phyloP scores from a whole-genome alignment of 2,113 vertebrate species.

The Aramus guarauna region DNA sequence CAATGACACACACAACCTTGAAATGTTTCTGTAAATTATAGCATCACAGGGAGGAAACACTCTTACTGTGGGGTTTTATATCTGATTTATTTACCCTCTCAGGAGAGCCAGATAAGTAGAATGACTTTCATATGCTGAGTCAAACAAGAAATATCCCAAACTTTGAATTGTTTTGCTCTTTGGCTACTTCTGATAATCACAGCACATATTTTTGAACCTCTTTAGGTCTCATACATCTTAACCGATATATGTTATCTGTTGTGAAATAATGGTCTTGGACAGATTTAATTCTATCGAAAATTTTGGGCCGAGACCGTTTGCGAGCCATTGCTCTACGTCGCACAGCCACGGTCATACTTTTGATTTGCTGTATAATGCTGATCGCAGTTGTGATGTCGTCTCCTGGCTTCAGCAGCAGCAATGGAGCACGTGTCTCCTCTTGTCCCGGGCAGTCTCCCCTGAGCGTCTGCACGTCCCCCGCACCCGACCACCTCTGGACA shows the following conservation, averaged over 20 bases:
- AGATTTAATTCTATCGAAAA: background rate
- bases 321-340: background rate
- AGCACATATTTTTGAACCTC: background rate
- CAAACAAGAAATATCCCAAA: background rate
- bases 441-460: background rate
- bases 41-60: background rate
- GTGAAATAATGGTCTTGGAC: background rate
- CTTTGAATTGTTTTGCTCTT: background rate
- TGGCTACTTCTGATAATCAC: background rate
- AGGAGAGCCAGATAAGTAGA: background rate
- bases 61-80: background rate
- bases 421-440: background rate
- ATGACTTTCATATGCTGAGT: background rate
- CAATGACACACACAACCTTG: background rate
- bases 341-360: rapidly evolving
- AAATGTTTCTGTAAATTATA: background rate
- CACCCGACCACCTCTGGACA: background rate
- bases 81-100: conserved; percentile 24
- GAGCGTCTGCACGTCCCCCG: background rate
- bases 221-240: background rate
- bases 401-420: background rate
- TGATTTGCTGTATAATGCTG: background rate
- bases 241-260: background rate
- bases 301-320: background rate
- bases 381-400: background rate